A percentile compares a stretch with the other conserved stretches of the same genome.
These are phyloP conservation scores for Pyrrhia umbra DNA, from an alignment of 2,888 invertebrate genomes.

Conservation along the genomic window DNA sequence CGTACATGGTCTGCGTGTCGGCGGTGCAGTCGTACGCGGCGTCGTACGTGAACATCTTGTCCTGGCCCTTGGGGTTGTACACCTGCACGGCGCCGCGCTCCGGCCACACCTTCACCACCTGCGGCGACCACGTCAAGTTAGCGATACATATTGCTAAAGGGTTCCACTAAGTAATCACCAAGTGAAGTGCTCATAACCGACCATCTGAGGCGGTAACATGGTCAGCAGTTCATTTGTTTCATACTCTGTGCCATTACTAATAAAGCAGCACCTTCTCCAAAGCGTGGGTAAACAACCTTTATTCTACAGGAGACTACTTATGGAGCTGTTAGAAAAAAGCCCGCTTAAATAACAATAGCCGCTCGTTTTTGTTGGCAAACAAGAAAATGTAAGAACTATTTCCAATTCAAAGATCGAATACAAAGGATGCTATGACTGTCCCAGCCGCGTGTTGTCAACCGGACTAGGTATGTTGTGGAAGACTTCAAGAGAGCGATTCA, in stretches of 20 bases:
- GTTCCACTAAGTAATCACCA: not conserved
- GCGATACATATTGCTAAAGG: not conserved
- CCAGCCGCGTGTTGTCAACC: conserved; percentile 9
- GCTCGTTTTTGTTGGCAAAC: conserved; percentile 46
- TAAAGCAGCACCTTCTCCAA: conserved; percentile 24
- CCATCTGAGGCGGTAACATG: not conserved
- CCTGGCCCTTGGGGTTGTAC: conserved; percentile 95
- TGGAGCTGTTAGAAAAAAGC: conserved; percentile 10
- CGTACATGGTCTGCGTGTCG: conserved; percentile 97
- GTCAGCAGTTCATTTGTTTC: conserved; percentile 20
- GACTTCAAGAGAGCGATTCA: conserved; percentile 23
- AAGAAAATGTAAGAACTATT: conserved; percentile 42
- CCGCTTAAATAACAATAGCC: conserved; percentile 14
- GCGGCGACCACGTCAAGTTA: conserved; percentile 43
- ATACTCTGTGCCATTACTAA: not conserved
- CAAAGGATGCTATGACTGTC: conserved; percentile 20
- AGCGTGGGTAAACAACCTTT: conserved; percentile 21
- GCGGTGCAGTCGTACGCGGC: conserved; percentile 98
- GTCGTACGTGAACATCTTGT: conserved; percentile 99
- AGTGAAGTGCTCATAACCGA: conserved; percentile 8
- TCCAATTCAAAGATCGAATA: conserved; percentile 36
- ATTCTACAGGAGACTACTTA: conserved; percentile 9
- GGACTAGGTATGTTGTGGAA: conserved; percentile 2
- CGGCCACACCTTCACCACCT: conserved; percentile 95
- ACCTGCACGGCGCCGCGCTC: conserved; percentile 97